phyloP scores from a whole-genome alignment of 2,888 invertebrate genomes.

The Brachyopa scutellaris region DNA sequence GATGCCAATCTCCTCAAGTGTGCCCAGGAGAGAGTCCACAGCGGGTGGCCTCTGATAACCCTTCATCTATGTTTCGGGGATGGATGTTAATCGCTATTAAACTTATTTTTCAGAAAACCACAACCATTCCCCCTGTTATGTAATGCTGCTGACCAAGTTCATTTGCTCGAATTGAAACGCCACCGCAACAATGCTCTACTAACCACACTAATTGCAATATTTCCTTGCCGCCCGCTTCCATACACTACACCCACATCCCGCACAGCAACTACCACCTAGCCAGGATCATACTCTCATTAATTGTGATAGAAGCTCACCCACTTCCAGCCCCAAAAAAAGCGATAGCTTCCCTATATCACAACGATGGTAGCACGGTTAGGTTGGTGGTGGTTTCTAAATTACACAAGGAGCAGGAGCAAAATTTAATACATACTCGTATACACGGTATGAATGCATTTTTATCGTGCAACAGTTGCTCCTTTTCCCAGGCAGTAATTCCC shows the following conservation, averaged over 20 bases:
- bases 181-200: conserved; percentile 10
- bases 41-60: no score
- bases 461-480: conserved; percentile 73
- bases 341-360: not conserved
- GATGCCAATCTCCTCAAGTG: no score
- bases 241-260: conserved; percentile 3
- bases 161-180: not conserved
- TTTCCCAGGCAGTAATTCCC: conserved; percentile 71
- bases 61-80: no score
- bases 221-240: not conserved
- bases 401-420: conserved; percentile 37
- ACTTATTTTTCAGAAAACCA: no score
- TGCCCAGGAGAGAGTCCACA: no score
- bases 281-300: conserved; percentile 52
- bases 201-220: conserved; percentile 30
- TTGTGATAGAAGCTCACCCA: conserved; percentile 24
- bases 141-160: conserved; percentile 15
- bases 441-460: conserved; percentile 70
- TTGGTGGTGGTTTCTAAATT: conserved; percentile 58
- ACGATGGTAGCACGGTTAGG: conserved; percentile 3
- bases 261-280: conserved; percentile 30
- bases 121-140: no score
- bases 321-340: not conserved
- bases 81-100: no score
- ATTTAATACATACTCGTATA: conserved; percentile 65